Evolutionary conservation across 2,113 vertebrate genomes (phyloP).

Genomic region (Cromileptes altivelis): DNA sequence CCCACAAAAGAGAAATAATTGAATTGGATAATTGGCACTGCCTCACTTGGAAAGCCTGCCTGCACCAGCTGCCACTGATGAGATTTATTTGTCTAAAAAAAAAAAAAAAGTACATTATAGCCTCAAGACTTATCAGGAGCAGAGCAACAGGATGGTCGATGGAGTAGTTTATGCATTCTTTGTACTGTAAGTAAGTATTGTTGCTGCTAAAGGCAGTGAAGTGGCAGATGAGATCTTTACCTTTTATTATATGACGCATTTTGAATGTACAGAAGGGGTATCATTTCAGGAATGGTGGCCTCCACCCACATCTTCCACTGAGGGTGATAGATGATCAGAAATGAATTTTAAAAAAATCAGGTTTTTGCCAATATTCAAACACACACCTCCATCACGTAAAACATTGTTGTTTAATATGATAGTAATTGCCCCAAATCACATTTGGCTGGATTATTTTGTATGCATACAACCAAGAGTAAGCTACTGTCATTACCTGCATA

Average conservation of each 20-base stretch:
- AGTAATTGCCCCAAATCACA: too few species aligned
- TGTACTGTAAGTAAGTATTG: background rate
- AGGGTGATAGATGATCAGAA: background rate
- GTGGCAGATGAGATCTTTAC: background rate
- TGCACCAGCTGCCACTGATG: constrained; percentile 33
- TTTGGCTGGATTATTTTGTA: too few species aligned
- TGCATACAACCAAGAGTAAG: too few species aligned
- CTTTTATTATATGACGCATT: background rate
- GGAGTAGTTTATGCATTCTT: background rate
- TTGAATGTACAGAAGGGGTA: background rate
- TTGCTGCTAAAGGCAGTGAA: background rate
- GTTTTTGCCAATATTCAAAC: background rate
- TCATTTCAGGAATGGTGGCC: background rate
- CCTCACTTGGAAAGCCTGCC: constrained; percentile 5
- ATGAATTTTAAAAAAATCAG: background rate
- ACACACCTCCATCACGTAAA: background rate
- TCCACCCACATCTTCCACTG: background rate
- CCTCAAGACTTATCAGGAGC: constrained; percentile 6
- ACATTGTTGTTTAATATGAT: background rate
- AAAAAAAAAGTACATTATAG: constrained; percentile 11
- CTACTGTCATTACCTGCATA: too few species aligned
- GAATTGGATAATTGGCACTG: constrained; percentile 40
- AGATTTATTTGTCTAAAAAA: constrained; percentile 18
- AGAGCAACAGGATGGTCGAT: background rate
- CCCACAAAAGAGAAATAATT: constrained; percentile 27